Evolutionary conservation across 2,113 vertebrate species (phyloP).

Genomic region (Paramormyrops kingsleyae): DNA sequence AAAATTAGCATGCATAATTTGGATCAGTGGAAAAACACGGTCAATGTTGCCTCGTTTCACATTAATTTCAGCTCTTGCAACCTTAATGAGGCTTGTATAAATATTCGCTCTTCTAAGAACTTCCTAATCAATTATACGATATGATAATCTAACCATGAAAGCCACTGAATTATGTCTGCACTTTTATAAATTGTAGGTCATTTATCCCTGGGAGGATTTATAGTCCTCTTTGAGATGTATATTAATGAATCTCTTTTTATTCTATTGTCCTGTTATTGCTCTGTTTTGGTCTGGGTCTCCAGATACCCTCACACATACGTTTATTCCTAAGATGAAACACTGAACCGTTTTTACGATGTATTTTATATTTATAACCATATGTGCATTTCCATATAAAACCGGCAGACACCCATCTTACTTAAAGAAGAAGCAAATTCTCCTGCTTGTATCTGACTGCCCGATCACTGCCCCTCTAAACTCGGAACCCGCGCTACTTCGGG

Average conservation of each 20-base stretch:
- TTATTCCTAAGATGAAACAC: not conserved
- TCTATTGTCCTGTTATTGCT: conserved; percentile 8
- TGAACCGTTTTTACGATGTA: not conserved
- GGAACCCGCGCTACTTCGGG: not conserved
- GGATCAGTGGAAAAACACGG: not conserved
- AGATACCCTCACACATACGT: not conserved
- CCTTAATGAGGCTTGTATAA: conserved; percentile 31
- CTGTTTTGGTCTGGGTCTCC: not conserved
- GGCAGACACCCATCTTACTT: not conserved
- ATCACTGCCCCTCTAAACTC: no score
- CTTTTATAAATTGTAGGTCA: conserved; percentile 24
- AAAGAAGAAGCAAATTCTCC: not conserved
- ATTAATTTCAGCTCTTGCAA: conserved; percentile 21
- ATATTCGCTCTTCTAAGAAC: conserved; percentile 20
- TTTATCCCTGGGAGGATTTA: conserved; percentile 19
- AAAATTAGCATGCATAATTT: conserved; percentile 3
- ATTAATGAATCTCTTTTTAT: conserved; percentile 12
- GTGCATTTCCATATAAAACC: not conserved
- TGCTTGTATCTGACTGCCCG: not conserved
- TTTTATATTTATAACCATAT: not conserved
- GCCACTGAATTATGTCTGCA: conserved; percentile 20
- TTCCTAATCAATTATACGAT: conserved; percentile 29
- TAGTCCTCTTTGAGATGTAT: conserved; percentile 15
- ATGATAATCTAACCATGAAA: conserved; percentile 27
- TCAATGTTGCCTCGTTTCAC: not conserved